Base-by-base conservation (phyloP, 2,113 vertebrate species). In the Cavia aperea region DNA sequence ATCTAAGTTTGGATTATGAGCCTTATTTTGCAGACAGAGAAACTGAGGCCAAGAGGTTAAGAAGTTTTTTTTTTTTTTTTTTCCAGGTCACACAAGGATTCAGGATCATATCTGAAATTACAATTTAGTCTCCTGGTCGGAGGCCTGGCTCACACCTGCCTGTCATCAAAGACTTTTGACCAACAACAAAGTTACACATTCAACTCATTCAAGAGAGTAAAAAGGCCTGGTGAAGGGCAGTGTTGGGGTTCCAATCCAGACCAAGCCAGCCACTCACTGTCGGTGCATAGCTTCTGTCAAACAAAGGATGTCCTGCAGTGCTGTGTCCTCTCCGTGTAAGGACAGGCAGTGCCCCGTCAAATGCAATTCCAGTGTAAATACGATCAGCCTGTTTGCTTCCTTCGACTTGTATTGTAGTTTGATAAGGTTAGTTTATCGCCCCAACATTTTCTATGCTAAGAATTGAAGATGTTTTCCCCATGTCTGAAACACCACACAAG, bases 11-110 rank as follows among this genome's bases (percentile, higher is more conserved):
- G 89, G 84, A 87, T 95, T 94, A 93, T 43, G 89, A 95, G 93
- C 66, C 89, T 96, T 92, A 89, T 78, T 95, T 95, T 93, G 73
- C 81, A 96, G 94, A 96, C 94, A 93, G 96, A 95, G 93, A 97
- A 96, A 96, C 94, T 94, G 94, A 97, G 96, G 93, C 94, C 92
- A 93, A 68, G 73, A 95, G 92, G 96, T 95, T 92, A 95, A 88
- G 39, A 89, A 21, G 18, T 60, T 85, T n/a, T 58, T 90, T 93
- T 89, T 91, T 91, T 88, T 46, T 68, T 68, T 68, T 68, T 68
- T 68, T 66, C 43, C 89, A 88, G 94, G 93, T 92, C 95, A 96
- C 89, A 85, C 62, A 92, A 88, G 78, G 81, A 91, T 63, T 93
- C 33, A 1, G 65, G 14, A 23, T 68, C 81, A 93, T 31, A 65